A percentile compares a stretch with the other conserved stretches of the same genome.
Conservation (phyloP, 2,113 vertebrate genomes). For the Phyllostomus discolor region DNA sequence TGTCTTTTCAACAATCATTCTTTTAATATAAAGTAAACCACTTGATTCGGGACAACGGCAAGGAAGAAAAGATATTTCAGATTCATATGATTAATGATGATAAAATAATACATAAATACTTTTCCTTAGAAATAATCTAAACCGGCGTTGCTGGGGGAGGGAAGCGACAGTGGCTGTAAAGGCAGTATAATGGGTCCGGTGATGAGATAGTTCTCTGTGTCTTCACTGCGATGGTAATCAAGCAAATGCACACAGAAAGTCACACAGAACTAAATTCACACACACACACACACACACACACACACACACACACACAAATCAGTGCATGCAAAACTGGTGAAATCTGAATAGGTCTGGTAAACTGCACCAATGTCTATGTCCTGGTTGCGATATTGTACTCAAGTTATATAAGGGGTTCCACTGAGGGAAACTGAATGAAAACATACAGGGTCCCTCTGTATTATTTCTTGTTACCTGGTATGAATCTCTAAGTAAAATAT, state of each 20-base stretch:
- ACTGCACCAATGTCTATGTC: background rate
- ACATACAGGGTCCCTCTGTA: background rate
- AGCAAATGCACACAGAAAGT: background rate
- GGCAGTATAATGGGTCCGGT: rapidly evolving
- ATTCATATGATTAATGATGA: background rate
- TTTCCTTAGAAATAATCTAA: conserved; percentile 12
- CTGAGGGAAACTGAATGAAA: background rate
- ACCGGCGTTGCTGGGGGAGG: background rate
- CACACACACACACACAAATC: background rate
- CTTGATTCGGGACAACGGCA: background rate
- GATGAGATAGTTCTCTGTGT: background rate
- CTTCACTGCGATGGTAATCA: background rate
- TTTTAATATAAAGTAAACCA: background rate
- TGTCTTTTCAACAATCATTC: background rate
- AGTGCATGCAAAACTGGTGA: background rate
- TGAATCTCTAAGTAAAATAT: background rate
- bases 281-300: background rate
- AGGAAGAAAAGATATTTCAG: background rate
- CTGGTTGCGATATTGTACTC: background rate
- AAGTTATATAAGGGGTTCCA: background rate
- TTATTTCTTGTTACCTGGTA: background rate
- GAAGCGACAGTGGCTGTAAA: background rate
- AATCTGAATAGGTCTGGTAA: background rate
- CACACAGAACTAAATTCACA: background rate
- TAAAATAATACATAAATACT: background rate